Evolutionary conservation across 2,888 invertebrate genomes (phyloP), one percentile per base, ranked within the genome.

Genomic region (Lepidochrysops patricia): DNA sequence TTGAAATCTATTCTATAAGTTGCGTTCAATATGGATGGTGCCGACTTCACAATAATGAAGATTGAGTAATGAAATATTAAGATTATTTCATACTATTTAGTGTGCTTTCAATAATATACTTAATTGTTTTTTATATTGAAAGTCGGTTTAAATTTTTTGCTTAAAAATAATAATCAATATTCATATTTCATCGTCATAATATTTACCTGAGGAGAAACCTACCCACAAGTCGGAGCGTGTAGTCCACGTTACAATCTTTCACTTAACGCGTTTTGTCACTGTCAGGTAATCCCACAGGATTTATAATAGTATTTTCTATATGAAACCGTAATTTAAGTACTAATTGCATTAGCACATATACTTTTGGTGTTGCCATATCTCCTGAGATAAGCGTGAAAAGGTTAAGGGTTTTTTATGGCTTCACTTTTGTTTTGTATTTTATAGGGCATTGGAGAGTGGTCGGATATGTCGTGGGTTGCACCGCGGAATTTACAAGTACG

Each of bases 251-350:
- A 19, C 19, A 71, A 71, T 70, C 64, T 68, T 67, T 68, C 70
- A 67, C 72, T 72, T 73, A 72, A 74, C 72, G 70, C 71, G 72
- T 72, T 73, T 71, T 70, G 70, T 71, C 69, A 68, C 65, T 70
- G 68, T 68, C 70, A 61, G 57, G 34, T 59, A 34, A 61, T 43
- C 61, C 61, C 49, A 61, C 57, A 19, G 60, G 58, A 67, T 68
- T 67, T 68, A 67, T 61, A 58, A 57, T 32, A 57, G 34, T 58
- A 61, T 64, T 62, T 63, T 61, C 48, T 58, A 64, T 58, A 61
- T 58, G 60, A 63, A 63, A 61, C 60, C 57, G 63, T 63, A 64
- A 64, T 62, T 64, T 60, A 58, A 61, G 60, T 61, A 62, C 61
- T 62, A 61, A 64, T 62, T 62, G 62, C 52, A 57, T 49, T 48